Evolutionary conservation across 2,888 invertebrate genomes (phyloP).

Genomic region (Dasypogon diadema): DNA sequence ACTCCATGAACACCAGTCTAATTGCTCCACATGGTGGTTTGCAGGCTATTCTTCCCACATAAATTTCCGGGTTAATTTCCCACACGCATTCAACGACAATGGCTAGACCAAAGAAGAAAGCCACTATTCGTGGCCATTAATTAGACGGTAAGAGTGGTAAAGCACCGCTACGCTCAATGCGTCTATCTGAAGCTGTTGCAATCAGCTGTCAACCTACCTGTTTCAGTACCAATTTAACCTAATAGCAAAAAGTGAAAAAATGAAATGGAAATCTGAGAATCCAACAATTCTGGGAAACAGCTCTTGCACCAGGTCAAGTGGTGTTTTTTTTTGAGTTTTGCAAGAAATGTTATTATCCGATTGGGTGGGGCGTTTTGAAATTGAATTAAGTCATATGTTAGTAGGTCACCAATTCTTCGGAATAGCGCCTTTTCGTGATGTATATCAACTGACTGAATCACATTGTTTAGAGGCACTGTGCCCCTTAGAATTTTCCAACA

Average conservation of each 20-base stretch:
- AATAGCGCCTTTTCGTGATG: neutral
- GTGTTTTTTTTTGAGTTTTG: neutral
- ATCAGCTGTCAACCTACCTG: neutral
- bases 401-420: neutral
- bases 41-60: too few relatives aligned
- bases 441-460: too few relatives aligned
- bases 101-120: too few relatives aligned
- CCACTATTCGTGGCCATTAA: too few relatives aligned
- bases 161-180: too few relatives aligned
- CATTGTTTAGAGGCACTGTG: too few relatives aligned
- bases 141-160: too few relatives aligned
- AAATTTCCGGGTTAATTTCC: neutral
- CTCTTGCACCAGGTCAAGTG: slow-evolving; percentile 17
- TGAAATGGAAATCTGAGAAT: slow-evolving; percentile 11
- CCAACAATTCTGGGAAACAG: slow-evolving; percentile 33
- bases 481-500: too few relatives aligned
- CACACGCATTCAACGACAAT: neutral
- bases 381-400: neutral
- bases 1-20: too few relatives aligned
- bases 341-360: neutral
- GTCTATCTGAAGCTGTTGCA: neutral
- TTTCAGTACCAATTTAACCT: neutral
- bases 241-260: neutral
- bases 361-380: neutral
- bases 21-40: too few relatives aligned